Evolutionary conservation across 2,113 vertebrate genomes (phyloP), one percentile per base, ranked within the genome.

Genomic region (Microtus oregoni): DNA sequence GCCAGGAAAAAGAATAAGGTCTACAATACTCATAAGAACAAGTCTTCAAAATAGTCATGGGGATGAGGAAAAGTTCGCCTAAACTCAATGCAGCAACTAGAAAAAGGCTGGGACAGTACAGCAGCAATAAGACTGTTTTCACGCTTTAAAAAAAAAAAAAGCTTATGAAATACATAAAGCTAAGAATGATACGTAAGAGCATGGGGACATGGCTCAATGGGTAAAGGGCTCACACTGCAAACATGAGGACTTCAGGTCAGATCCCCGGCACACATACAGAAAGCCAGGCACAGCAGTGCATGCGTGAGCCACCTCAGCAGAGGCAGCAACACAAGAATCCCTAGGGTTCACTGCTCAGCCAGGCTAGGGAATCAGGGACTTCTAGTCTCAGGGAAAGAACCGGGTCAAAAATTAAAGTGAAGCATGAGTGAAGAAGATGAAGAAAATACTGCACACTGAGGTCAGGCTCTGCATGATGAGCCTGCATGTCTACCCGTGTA

Each of bases 31-130:
- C 89, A 10, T 12, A 6, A 5, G 52, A 87, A 3, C 2, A 41
- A 58, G 41, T 20, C 17, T 58, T 50, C 19, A 92, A 79, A 82
- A 20, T 7, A 90, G n/a, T 38, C 17, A 58, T 5, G 0, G 10
- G 17, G 30, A 3, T 5, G 5, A 65, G 13, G 11, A 47, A 4
- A 41, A 47, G 44, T n/a, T 0, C 5, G 2, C 0, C 28, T 50
- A 15, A 11, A 5, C 2, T 55, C 52, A 50, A 2, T 5, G 50
- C 73, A 83, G n/a, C 61, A 52, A 82, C 26, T 9, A 24, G 47
- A 38, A 28, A 17, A 47, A 28, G 47, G 8, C 4, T 20, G 35
- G 15, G 38, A n/a, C 3, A 35, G 26, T 28, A 20, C 35, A 32
- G 4, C 50, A 58, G 81, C 30, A 72, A n/a, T n/a, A 22, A 61